These are phyloP conservation scores for Caretta caretta DNA, from an alignment of 2,113 vertebrate genomes.

Conservation along the genomic window DNA sequence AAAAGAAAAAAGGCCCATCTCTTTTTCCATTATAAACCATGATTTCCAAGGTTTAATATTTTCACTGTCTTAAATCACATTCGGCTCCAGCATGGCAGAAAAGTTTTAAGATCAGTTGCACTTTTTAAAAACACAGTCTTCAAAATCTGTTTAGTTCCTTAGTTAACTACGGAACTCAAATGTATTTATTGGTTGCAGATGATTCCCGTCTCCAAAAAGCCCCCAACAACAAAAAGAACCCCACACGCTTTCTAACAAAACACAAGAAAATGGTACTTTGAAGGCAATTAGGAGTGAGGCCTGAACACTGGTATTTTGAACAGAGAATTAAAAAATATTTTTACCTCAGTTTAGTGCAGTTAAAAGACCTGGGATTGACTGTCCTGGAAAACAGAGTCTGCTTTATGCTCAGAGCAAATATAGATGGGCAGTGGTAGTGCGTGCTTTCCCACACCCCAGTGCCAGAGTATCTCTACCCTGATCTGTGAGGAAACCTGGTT, in stretches of 20 bases:
- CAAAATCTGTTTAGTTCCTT: slow-evolving; percentile 10
- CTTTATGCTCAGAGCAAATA: neutral
- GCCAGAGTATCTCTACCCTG: neutral
- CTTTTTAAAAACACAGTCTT: neutral
- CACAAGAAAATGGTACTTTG: neutral
- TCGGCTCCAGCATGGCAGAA: slow-evolving; percentile 4
- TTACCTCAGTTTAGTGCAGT: neutral
- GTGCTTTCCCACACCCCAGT: neutral
- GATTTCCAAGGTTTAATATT: neutral
- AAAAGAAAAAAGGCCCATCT: neutral
- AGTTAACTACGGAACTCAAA: neutral
- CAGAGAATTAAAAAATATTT: neutral
- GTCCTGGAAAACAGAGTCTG: accelerated
- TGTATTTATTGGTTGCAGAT: neutral
- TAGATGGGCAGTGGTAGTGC: neutral
- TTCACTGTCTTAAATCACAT: slow-evolving; percentile 34
- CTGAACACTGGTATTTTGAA: neutral
- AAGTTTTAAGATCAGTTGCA: slow-evolving; percentile 15
- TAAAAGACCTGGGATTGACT: neutral
- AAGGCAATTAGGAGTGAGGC: neutral
- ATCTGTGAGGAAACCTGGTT: neutral
- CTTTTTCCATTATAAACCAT: neutral
- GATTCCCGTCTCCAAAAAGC: neutral
- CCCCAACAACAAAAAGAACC: neutral
- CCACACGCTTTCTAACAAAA: neutral